Evolutionary conservation across 2,888 invertebrate genomes (phyloP), one percentile per base, ranked within the genome.

Genomic region (Coelinius sp.): DNA sequence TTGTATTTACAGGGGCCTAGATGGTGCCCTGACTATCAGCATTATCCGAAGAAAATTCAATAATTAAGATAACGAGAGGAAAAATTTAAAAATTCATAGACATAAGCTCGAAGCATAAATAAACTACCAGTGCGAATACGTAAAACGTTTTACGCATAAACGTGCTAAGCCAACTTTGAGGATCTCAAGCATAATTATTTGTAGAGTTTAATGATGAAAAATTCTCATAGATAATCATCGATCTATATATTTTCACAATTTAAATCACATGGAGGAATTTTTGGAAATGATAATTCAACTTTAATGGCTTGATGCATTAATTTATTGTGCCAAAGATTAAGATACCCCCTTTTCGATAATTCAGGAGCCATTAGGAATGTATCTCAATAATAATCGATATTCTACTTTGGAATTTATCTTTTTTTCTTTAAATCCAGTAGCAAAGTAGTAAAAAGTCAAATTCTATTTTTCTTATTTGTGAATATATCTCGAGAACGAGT

Each of bases 291-390:
- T 14, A 49, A 49, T 49, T 8, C 7, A 35, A 31, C 8, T n/a
- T 31, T 31, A 20, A 59, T 59, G 59, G 59, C 59, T 59, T 59
- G 31, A 59, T 59, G 35, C 59, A 59, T 59, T 59, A n/a, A 59
- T 59, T 56, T 25, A 56, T 27, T 59, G 59, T 59, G 59, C 59
- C 59, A 59, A 59, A 59, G 59, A 59, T 59, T 59, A 59, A 59
- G 59, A 59, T 59, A 59, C 59, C 59, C 53, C 59, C 59, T 25
- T 22, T 59, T 35, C 35, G 31, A 8, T 20, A 35, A 20, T 31
- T 31, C 56, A 56, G 17, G 27, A 24, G 8, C 52, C 8, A 2
- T 4, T 12, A n/a, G 14, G n/a, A 59, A 59, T 49, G 20, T 49
- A 49, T 59, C 53, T 10, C 56, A 56, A 31, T 20, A 59, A 49